These are phyloP conservation scores for Augochlorella aurata DNA, from an alignment of 2,888 invertebrate species.

Conservation along the genomic window DNA sequence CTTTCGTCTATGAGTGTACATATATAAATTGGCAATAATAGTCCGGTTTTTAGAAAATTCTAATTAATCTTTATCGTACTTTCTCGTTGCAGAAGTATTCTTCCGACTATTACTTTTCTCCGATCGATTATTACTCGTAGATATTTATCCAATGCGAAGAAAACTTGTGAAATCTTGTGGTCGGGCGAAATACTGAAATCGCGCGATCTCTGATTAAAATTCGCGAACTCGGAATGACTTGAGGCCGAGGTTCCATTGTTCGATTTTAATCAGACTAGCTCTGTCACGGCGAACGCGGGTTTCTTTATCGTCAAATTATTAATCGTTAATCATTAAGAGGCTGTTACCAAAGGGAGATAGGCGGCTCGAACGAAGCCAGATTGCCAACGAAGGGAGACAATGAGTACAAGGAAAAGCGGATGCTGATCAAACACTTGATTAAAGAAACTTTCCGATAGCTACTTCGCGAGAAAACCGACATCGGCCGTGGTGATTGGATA, in stretches of 20 bases:
- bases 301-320: conserved; percentile 30
- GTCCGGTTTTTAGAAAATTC: neutral
- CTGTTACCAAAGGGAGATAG: neutral
- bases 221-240: neutral
- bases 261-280: neutral
- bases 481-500: conserved; percentile 72
- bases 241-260: neutral
- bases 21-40: no score
- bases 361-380: conserved; percentile 40
- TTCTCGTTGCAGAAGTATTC: no score
- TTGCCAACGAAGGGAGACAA: conserved; percentile 63
- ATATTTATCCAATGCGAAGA: no score
- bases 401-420: conserved; percentile 48
- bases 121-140: no score
- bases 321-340: conserved; percentile 34
- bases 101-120: no score
- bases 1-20: no score
- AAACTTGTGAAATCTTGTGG: neutral
- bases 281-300: neutral
- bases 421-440: conserved; percentile 78
- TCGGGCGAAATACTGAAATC: neutral
- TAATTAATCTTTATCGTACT: no score
- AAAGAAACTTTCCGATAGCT: conserved; percentile 76
- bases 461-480: conserved; percentile 67
- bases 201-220: neutral